These are phyloP conservation scores for Pogoniulus pusillus DNA, from an alignment of 2,797 vertebrate species.

Conservation along the genomic window DNA sequence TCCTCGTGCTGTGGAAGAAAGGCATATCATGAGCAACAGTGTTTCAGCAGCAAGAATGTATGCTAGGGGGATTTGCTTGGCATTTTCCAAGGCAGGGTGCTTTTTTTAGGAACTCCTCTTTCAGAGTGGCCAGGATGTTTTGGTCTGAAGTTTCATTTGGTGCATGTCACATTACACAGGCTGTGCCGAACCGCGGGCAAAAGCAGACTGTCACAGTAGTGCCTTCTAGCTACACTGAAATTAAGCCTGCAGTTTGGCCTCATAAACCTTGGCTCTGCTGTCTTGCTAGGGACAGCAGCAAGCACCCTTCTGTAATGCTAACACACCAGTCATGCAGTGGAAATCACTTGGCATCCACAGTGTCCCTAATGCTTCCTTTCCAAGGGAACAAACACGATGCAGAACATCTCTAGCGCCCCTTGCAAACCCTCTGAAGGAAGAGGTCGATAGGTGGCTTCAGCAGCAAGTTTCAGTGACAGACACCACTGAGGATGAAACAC, in stretches of 20 bases:
- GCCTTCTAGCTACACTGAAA: background rate
- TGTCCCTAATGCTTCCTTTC: background rate
- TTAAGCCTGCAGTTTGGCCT: background rate
- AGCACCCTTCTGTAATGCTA: background rate
- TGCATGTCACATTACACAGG: background rate
- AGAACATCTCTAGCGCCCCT: background rate
- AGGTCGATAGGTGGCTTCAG: too few relatives aligned
- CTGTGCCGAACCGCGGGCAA: background rate
- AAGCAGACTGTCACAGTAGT: background rate
- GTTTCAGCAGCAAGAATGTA: background rate
- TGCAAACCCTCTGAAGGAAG: background rate
- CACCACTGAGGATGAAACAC: too few relatives aligned
- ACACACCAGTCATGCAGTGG: background rate
- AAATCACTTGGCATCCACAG: background rate
- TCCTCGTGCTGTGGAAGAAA: slow-evolving; percentile 64
- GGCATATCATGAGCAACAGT: background rate
- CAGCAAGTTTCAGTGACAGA: too few relatives aligned
- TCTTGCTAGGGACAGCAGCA: background rate
- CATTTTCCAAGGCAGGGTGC: slow-evolving; percentile 33
- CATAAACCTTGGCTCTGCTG: background rate
- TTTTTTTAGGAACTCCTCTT: background rate
- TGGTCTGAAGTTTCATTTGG: background rate
- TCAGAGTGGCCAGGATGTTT: background rate
- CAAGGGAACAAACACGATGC: background rate
- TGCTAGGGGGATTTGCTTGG: background rate